These are phyloP conservation scores for Panthera uncia DNA, from an alignment of 2,113 vertebrate genomes.

Conservation along the genomic window DNA sequence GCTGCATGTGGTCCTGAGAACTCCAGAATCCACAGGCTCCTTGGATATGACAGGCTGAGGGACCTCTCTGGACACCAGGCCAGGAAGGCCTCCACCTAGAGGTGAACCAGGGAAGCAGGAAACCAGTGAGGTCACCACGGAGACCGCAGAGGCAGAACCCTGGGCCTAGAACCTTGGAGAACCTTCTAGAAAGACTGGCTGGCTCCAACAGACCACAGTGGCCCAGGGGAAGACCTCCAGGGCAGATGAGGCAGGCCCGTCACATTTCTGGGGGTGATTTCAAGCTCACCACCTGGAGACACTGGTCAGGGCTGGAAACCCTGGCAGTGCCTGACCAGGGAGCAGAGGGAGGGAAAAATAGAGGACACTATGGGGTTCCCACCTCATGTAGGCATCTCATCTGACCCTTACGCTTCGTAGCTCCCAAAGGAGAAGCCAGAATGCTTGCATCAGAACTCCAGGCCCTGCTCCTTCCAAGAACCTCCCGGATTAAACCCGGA, in stretches of 20 bases:
- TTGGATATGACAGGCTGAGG: neutral
- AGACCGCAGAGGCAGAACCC: neutral
- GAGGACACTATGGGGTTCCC: neutral
- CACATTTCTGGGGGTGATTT: neutral
- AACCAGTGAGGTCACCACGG: neutral
- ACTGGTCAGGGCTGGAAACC: neutral
- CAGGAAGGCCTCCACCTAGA: neutral
- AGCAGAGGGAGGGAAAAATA: neutral
- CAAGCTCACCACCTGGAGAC: neutral
- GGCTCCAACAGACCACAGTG: neutral
- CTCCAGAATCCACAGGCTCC: neutral
- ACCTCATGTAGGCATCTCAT: neutral
- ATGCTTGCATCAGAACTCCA: neutral
- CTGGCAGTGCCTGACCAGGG: neutral
- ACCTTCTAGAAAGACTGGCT: neutral
- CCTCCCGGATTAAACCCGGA: rapidly evolving
- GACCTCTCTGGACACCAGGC: neutral
- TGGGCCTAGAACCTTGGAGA: neutral
- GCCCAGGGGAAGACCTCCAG: neutral
- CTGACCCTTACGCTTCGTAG: neutral
- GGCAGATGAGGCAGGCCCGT: neutral
- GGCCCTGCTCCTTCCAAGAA: neutral
- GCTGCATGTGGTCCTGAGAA: neutral
- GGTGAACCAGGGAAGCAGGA: neutral
- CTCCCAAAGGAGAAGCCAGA: neutral